Evolutionary conservation across 2,888 invertebrate species (phyloP).

Genomic region (Cephus nigrinus): DNA sequence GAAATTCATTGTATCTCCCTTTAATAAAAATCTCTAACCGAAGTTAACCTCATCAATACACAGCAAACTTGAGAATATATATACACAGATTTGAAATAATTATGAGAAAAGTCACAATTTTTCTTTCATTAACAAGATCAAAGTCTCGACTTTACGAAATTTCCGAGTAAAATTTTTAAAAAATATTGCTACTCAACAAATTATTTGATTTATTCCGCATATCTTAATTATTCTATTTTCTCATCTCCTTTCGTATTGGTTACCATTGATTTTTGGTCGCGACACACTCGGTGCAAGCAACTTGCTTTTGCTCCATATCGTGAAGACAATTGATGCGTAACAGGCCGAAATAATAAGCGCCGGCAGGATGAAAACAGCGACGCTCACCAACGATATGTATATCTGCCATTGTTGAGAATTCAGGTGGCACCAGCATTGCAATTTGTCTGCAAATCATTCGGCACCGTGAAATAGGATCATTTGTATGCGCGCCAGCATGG

Average conservation of each 20-base stretch:
- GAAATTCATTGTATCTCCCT: neutral
- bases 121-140: neutral
- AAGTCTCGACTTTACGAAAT: neutral
- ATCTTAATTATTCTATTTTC: neutral
- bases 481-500: neutral
- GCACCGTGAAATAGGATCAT: neutral
- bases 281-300: constrained; percentile 42
- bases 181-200: neutral
- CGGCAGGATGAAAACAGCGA: constrained; percentile 67
- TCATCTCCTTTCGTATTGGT: neutral
- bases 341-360: constrained; percentile 68
- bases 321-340: constrained; percentile 67
- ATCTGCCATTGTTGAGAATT: constrained; percentile 62
- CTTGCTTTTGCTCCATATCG: constrained; percentile 67
- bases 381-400: constrained; percentile 66
- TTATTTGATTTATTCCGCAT: neutral
- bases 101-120: neutral
- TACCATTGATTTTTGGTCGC: constrained; percentile 19
- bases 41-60: no score
- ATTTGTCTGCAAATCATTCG: constrained; percentile 33
- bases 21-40: no score
- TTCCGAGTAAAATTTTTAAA: neutral
- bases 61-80: neutral
- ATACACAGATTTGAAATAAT: no score
- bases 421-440: constrained; percentile 65